Base-by-base conservation (phyloP, 2,113 vertebrate species). In the Telmatochromis sp. region DNA sequence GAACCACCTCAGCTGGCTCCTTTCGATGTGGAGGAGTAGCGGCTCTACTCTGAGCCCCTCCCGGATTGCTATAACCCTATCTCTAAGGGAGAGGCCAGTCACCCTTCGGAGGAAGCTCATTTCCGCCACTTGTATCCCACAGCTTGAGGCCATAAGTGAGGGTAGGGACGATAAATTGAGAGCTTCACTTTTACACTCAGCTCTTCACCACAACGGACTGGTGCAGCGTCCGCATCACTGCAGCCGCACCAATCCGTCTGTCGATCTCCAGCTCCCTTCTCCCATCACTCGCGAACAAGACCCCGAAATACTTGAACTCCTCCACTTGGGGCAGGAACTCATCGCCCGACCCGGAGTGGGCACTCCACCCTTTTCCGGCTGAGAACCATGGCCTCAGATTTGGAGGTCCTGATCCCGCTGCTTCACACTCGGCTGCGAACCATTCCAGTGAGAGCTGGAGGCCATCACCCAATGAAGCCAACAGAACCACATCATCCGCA, bases 401-500 rank as follows among this genome's bases (percentile, higher is more conserved):
- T 53, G 3, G 9, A 53, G 1, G 51, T 53, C 0, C 5, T 53
- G 51, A 53, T 53, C 51, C 51, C 5, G 19, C 9, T 53, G 51
- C 51, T 53, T 21, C 9, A 53, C 51, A 53, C 51, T 53, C 5
- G 1, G 51, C 51, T 21, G 51, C 1, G 1, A 53, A 21, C 51
- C 19, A 0, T 53, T 53, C 19, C 51, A 53, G 51, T 53, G 51
- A 0, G 19, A 53, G 19, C 51, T 53, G 51, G 19, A 53, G 19
- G 51, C 3, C 51, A 0, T 21, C 19, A 21, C 19, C 51, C 9
- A 1, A 53, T 11, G 9, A 21, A 53, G 0, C 5, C 5, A 53
- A 21, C 51, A 53, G 51, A 53, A 53, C 49, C 5, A n/a, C 49
- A n/a, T 53, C 49, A 53, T 53, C 49, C 5, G 0, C 0, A 0